Evolutionary conservation across 2,797 vertebrate genomes (phyloP), one percentile per base, ranked within the genome.

Genomic region (Acanthurus lineatus): DNA sequence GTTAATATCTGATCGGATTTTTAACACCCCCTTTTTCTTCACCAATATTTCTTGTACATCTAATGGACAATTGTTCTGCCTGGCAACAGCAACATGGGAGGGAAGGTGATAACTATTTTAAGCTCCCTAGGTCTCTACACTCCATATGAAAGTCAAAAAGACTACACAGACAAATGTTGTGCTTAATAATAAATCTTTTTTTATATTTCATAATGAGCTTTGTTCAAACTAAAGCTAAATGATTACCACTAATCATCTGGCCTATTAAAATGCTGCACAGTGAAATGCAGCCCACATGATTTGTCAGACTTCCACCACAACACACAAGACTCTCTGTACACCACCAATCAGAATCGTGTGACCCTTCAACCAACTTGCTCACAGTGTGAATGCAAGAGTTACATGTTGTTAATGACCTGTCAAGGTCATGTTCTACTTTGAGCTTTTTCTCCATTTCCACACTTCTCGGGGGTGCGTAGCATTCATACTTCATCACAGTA

Each of bases 351-450:
- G 62, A 69, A 67, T 4, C 47, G 69, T 80, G 51, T 66, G 75
- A 90, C 71, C 78, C 76, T 63, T 78, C 56, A 67, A 53, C 66
- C 74, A 67, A 80, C 68, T 73, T 77, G 72, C 65, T 78, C 77
- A 62, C 60, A 72, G 84, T 44, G 8, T 75, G 87, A 87, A 71
- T 25, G 9, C 58, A 68, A 12, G 65, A 81, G 83, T 76, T 81
- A 73, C 76, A 84, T 67, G 66, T 81, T 81, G 70, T 86, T 90
- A 90, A 91, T 86, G 89, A 88, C 81, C 86, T 73, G 88, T 81
- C 86, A 89, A 86, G 88, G 88, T 84, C 84, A 70, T 69, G 88
- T 76, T 91, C 89, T 67, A 88, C 87, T 92, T 89, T 89, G 78
- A 86, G 87, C 73, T 28, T 48, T 78, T 81, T 76, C 80, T 82